These are phyloP conservation scores for Cataglyphis livida DNA, from an alignment of 2,888 invertebrate genomes.

Conservation along the genomic window DNA sequence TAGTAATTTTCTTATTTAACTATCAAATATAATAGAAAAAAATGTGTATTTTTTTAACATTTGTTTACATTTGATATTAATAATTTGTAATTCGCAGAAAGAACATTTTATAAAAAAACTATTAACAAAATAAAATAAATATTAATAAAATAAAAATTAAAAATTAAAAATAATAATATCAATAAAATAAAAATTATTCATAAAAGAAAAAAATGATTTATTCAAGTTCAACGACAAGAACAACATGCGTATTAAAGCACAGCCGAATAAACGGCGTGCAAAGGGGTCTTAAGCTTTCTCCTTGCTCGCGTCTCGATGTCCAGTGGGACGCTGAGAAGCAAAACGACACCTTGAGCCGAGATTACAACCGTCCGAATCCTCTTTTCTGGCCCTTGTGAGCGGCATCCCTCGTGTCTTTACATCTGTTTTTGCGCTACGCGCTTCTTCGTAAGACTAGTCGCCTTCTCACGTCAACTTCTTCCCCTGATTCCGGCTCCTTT, in stretches of 20 bases:
- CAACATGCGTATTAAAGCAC: background rate
- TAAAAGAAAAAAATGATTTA: background rate
- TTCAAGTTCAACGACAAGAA: background rate
- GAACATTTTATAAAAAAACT: background rate
- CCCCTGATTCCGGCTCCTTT: constrained; percentile 38
- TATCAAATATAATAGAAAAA: background rate
- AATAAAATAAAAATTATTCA: background rate
- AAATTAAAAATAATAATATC: too few species aligned
- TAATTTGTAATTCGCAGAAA: background rate
- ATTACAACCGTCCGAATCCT: constrained; percentile 83
- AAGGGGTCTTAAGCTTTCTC: constrained; percentile 66
- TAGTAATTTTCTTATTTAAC: background rate
- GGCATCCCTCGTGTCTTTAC: constrained; percentile 69
- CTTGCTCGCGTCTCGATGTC: constrained; percentile 70
- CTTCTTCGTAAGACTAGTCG: constrained; percentile 60
- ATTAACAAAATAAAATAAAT: too few species aligned
- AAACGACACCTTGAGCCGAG: constrained; percentile 81
- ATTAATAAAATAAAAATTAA: background rate
- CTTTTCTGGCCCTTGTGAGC: constrained; percentile 77
- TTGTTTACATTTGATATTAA: background rate
- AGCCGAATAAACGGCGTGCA: constrained; percentile 54
- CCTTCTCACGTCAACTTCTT: constrained; percentile 63
- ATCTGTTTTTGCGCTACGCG: constrained; percentile 70
- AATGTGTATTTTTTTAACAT: background rate
- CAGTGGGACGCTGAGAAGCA: constrained; percentile 73